Evolutionary conservation across 2,888 invertebrate species (phyloP).

Genomic region (Heteropelma amictum): DNA sequence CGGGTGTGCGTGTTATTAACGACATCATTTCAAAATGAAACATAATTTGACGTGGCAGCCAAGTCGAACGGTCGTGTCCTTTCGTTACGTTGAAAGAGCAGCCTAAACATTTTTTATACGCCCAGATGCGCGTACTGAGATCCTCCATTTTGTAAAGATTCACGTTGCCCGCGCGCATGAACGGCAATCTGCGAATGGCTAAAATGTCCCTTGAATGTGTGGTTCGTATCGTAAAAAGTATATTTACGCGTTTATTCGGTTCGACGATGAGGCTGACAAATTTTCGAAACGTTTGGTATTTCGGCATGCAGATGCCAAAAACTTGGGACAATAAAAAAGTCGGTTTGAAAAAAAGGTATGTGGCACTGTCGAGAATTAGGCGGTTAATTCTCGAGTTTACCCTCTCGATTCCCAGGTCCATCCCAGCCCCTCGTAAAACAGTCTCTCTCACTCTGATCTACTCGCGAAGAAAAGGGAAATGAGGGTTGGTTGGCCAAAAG

Average conservation of each 20-base stretch:
- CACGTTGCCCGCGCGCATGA: conserved; percentile 6
- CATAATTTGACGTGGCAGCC: conserved; percentile 45
- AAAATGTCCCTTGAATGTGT: neutral
- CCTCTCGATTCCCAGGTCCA: conserved; percentile 1
- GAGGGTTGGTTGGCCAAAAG: too few species aligned
- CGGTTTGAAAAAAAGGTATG: conserved; percentile 10
- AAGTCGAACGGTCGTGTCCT: conserved; percentile 33
- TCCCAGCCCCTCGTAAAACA: conserved; percentile 23
- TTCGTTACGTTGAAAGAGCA: conserved; percentile 1
- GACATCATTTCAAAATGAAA: conserved; percentile 51
- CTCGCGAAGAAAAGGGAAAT: too few species aligned
- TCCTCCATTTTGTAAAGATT: neutral
- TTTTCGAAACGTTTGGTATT: too few species aligned
- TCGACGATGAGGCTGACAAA: neutral
- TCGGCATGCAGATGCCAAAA: conserved; percentile 1
- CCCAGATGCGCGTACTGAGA: neutral
- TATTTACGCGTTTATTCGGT: neutral
- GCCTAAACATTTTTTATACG: neutral
- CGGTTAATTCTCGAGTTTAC: conserved; percentile 20
- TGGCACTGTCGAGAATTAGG: neutral
- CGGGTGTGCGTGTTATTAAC: conserved; percentile 53
- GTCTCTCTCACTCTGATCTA: neutral
- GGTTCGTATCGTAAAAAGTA: neutral
- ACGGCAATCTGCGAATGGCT: neutral
- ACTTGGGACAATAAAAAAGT: conserved; percentile 14